Evolutionary conservation across 2,113 vertebrate species (phyloP).

Genomic region (Cariama cristata): DNA sequence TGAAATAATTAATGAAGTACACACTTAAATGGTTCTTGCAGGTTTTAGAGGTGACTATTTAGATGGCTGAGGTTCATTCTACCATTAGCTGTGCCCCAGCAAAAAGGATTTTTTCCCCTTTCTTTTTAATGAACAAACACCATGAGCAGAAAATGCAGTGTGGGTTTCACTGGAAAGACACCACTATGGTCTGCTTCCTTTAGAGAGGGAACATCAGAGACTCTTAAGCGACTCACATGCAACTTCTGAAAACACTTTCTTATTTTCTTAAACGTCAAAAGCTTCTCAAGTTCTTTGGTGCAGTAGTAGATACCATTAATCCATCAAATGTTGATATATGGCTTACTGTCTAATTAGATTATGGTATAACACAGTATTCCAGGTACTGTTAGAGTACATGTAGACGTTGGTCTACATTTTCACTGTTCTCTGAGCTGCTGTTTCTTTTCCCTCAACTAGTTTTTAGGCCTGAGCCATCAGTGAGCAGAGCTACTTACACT

Average conservation of each 20-base stretch:
- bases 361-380: neutral
- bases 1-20: conserved; percentile 44
- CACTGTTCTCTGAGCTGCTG: neutral
- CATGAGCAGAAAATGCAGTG: neutral
- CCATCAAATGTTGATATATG: neutral
- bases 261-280: neutral
- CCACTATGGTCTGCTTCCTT: neutral
- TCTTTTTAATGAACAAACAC: neutral
- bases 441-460: neutral
- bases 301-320: neutral
- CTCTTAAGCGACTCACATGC: neutral
- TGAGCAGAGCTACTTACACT: neutral
- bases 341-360: neutral
- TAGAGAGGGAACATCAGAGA: neutral
- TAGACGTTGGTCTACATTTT: fast-evolving
- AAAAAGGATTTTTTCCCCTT: neutral
- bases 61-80: conserved; percentile 27
- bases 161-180: neutral
- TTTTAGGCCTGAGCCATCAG: neutral
- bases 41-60: conserved; percentile 11
- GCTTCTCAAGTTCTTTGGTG: neutral
- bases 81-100: neutral
- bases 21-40: conserved; percentile 24
- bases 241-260: neutral
- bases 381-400: neutral